Base-by-base conservation (phyloP, 2,888 invertebrate species). In the Mystacides longicornis region DNA sequence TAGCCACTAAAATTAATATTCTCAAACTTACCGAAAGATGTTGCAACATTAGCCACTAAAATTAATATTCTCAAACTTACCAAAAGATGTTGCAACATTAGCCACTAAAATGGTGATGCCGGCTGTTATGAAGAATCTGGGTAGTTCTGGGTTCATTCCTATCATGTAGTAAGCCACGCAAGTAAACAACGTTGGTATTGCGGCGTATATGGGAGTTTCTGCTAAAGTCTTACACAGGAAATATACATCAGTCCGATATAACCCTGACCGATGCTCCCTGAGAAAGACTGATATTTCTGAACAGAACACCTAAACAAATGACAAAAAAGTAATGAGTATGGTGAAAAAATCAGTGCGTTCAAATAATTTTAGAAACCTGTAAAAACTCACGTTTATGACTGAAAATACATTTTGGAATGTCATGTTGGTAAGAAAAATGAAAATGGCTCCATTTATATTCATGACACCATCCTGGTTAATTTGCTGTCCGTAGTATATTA, bases 381-480 rank as follows among this genome's bases (percentile, higher is more conserved):
- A 9, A 11, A 43, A 55, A 78, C 88, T 83, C 72, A 95, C 96
- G 70, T 89, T 90, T 56, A 95, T 86, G 43, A 96, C 95, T 58
- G 93, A 91, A 67, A 94, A 94, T n/a, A 93, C 86, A 70, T 93
- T 94, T 66, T 93, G 91, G 71, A 95, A 94, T 4, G 94, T 94
- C 86, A 93, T 89, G 67, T 92, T 93, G 16, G 91, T 91, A 49
- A 93, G 80, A 68, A 93, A 87, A 67, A 94, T 83, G 70, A 93
- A 95, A 54, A 95, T 79, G 22, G 89, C 92, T 45, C 95, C 95
- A 68, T 93, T 95, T 62, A 95, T 90, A 70, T 96, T 96, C 86
- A 90, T 89, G 1, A 95, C 91, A 1, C 92, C 95, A 65, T 89
- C 89, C 69, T 91, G 90, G 67, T 88, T 85, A 52, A 89, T 68